Percentiles rank a stretch among this genome's conserved stretches.
Evolutionary conservation across 2,113 vertebrate genomes (phyloP).

Genomic region (Spilogale gracilis): DNA sequence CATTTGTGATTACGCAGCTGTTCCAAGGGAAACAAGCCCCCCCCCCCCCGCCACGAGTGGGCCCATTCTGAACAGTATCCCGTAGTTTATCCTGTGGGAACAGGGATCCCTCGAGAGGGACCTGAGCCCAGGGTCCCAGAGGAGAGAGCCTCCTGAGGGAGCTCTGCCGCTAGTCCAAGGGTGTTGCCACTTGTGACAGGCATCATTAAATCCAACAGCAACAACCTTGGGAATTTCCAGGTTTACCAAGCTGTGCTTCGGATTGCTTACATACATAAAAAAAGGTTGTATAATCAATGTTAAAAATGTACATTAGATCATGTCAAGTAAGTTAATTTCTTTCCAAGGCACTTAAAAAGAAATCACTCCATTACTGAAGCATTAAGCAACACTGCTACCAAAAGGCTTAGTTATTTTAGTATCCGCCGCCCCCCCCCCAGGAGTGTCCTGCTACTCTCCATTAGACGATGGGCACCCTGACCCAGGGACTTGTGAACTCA

Average conservation of each 20-base stretch:
- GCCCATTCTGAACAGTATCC: background rate
- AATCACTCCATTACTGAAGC: background rate
- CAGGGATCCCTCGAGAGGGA: background rate
- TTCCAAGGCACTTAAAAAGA: background rate
- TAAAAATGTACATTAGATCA: background rate
- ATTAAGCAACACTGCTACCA: constrained; percentile 50
- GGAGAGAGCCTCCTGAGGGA: too few species aligned
- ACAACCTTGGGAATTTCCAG: background rate
- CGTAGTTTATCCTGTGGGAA: background rate
- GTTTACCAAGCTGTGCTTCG: background rate
- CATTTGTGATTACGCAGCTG: accelerated
- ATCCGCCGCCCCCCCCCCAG: background rate
- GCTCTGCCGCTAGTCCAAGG: background rate
- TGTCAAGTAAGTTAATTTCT: background rate
- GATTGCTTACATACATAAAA: background rate
- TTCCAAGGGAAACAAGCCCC: background rate
- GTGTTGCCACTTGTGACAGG: too few species aligned
- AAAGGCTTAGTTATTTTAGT: constrained; percentile 59
- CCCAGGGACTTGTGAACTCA: too few species aligned
- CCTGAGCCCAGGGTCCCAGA: background rate
- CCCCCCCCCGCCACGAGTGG: background rate
- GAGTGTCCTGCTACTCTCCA: background rate
- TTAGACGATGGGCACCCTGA: accelerated
- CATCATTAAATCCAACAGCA: background rate
- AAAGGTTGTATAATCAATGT: background rate